Evolutionary conservation across 2,113 vertebrate species (phyloP).

Genomic region (Dasypus novemcinctus): DNA sequence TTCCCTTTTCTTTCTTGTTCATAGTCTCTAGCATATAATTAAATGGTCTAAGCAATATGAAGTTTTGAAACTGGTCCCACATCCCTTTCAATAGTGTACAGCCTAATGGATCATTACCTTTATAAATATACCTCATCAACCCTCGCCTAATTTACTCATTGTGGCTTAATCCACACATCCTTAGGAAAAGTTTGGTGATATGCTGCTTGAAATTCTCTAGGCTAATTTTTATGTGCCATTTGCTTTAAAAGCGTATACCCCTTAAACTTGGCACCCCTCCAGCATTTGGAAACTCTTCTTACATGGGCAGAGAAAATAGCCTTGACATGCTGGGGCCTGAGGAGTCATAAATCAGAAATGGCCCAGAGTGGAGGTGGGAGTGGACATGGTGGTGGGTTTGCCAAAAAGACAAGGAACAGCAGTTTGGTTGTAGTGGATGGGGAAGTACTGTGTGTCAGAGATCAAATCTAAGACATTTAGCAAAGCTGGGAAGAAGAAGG

Average conservation of each 20-base stretch:
- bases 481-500: not conserved
- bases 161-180: conserved; percentile 26
- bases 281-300: conserved; percentile 2
- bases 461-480: not conserved
- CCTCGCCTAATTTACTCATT: conserved; percentile 7
- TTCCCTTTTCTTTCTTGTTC: not conserved
- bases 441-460: not conserved
- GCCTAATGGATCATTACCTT: conserved; percentile 10
- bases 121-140: not conserved
- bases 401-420: not conserved
- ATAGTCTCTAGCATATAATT: not conserved
- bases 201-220: conserved; percentile 33
- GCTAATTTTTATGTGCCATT: conserved; percentile 39
- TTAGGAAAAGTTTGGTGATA: conserved; percentile 38
- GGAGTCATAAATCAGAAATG: not conserved
- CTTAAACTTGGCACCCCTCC: conserved; percentile 28
- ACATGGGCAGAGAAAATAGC: not conserved
- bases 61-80: not conserved
- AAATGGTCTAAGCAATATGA: not conserved
- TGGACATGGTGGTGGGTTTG: not conserved
- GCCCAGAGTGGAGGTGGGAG: too few species aligned
- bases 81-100: not conserved
- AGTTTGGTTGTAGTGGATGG: not conserved
- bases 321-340: not conserved
- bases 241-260: not conserved